A percentile compares a stretch with the other conserved stretches of the same genome.
phyloP scores from a whole-genome alignment of 2,113 vertebrate species.

The Hepsetus odoe region DNA sequence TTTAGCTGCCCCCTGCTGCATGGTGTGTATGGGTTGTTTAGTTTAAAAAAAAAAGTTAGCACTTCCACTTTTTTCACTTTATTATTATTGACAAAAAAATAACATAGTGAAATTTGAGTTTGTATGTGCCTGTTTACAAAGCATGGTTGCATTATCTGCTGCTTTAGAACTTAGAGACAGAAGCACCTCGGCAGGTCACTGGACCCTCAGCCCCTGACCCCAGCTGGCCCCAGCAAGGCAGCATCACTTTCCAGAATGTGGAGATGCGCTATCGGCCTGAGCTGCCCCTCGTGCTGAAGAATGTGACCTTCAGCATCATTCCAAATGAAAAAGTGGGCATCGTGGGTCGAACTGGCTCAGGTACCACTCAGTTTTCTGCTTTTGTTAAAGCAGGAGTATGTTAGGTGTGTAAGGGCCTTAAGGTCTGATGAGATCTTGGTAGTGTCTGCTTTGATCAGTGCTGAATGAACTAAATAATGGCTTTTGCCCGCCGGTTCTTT shows the following conservation, averaged over 20 bases:
- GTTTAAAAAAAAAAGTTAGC: no score
- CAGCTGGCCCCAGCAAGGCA: conserved; percentile 77
- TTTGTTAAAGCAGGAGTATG: neutral
- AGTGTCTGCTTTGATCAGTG: conserved; percentile 9
- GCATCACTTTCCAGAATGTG: conserved; percentile 76
- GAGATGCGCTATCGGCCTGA: conserved; percentile 77
- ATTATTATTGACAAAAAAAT: no score
- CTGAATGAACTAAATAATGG: conserved; percentile 13
- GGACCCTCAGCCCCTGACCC: conserved; percentile 61
- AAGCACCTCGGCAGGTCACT: conserved; percentile 63
- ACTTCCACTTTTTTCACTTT: no score
- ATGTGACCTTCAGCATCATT: conserved; percentile 73
- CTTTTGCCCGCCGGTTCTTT: conserved; percentile 23
- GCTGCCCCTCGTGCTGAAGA: conserved; percentile 79
- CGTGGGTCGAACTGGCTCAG: conserved; percentile 82
- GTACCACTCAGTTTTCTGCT: conserved; percentile 53
- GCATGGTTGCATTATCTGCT: neutral
- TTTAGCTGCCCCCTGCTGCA: no score
- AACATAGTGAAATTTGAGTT: no score
- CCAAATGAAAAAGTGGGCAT: conserved; percentile 80
- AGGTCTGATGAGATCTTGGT: neutral
- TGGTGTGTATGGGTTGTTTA: no score
- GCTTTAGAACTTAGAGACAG: conserved; percentile 75
- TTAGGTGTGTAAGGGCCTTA: neutral
- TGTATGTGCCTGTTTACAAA: neutral